Evolutionary conservation across 1,140 invertebrate genomes (phyloP), one percentile per base, ranked within the genome.

Genomic region (Gryon sp.): DNA sequence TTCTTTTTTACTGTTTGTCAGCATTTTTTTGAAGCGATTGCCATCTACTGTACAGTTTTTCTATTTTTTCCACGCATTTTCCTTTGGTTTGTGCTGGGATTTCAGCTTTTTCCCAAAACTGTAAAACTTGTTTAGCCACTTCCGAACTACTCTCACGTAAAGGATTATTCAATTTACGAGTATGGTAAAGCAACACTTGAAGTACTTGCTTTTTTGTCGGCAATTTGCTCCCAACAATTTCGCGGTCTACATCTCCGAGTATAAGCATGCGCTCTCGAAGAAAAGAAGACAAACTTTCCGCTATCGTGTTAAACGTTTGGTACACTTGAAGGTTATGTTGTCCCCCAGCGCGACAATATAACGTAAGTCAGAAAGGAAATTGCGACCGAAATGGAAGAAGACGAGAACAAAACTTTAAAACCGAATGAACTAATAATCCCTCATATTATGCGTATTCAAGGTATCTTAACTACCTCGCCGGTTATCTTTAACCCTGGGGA

Each of bases 101-200:
- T 15, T 46, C 50, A 7, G 34, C 53, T 50, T 75, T 66, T 53
- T 75, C 52, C 72, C 62, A 75, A 30, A 66, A 66, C 4, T 66
- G 12, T 3, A 20, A 19, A 1, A 72, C 68, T 45, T 72, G 26
- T 62, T 72, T 60, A 0, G 40, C 28, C 12, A 52, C 68, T 0
- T 62, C 22, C 7, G 15, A 11, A 18, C 55, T 45, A 62, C 53
- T 62, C 15, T 62, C 19, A 8, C 43, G 68, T 4, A 53, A 2
- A 12, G 22, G 6, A 15, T 43, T 45, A 22, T 72, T 41, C 26
- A 28, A 41, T 2, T 24, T 22, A 22, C 55, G 66, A 1, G 60
- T 7, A 28, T 70, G 30, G 26, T 11, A 59, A 52, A 59, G n/a
- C n/a, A n/a, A 32, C 7, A 59, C 52, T 52, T 40, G 22, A 8